Evolutionary conservation across 2,113 vertebrate genomes (phyloP).

Genomic region (Donacobius atricapilla): DNA sequence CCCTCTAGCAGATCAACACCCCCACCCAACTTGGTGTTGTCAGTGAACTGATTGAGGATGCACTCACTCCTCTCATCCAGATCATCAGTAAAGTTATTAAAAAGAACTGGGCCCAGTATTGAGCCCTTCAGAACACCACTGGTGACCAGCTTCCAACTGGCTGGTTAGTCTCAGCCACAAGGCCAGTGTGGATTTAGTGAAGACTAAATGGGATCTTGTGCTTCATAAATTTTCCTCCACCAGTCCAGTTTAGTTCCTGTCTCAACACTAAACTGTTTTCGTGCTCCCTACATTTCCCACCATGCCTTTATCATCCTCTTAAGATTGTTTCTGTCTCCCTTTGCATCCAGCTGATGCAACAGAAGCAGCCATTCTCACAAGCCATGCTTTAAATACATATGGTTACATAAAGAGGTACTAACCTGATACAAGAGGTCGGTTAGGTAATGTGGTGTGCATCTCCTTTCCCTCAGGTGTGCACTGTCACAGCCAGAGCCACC

Average conservation of each 20-base stretch:
- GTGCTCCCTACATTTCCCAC: neutral
- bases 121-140: neutral
- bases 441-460: neutral
- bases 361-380: neutral
- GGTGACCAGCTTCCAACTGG: accelerated
- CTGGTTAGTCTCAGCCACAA: neutral
- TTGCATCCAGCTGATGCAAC: neutral
- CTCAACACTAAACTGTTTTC: neutral
- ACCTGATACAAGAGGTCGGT: neutral
- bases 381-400: neutral
- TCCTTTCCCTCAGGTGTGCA: neutral
- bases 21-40: neutral
- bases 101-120: neutral
- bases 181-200: neutral
- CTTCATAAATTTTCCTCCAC: neutral
- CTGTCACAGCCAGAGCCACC: neutral
- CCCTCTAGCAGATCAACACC: neutral
- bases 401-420: constrained; percentile 10
- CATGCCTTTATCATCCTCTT: neutral
- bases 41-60: neutral
- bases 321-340: neutral
- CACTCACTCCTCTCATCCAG: neutral
- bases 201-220: neutral
- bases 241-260: neutral
- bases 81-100: neutral